Conservation (phyloP, 2,113 vertebrate species). For the Xenopus laevis region DNA sequence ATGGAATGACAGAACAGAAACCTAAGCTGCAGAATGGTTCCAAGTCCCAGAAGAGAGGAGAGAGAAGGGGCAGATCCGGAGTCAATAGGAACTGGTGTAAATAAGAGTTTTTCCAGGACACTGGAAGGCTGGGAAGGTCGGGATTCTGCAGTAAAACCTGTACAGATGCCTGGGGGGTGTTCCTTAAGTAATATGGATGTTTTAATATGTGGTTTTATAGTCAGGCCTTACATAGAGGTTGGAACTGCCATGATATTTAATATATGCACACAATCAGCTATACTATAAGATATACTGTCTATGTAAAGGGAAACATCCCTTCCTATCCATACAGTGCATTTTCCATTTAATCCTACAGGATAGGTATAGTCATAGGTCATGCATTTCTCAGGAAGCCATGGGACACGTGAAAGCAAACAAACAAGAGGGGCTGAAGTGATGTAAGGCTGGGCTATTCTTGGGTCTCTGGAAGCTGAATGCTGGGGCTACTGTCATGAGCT, state of each 20-base stretch:
- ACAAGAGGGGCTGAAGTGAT: neutral
- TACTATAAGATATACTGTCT: too few relatives aligned
- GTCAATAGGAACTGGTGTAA: slow-evolving; percentile 9
- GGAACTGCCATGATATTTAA: too few relatives aligned
- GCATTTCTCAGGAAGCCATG: slow-evolving; percentile 6
- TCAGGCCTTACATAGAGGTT: too few relatives aligned
- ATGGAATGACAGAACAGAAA: slow-evolving; percentile 7
- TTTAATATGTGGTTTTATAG: too few relatives aligned
- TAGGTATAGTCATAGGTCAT: neutral
- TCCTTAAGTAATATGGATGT: neutral
- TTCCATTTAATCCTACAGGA: too few relatives aligned
- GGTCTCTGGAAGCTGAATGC: neutral
- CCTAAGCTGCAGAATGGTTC: neutral
- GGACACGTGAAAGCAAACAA: neutral
- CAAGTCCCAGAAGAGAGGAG: neutral
- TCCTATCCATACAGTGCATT: too few relatives aligned
- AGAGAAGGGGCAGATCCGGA: neutral
- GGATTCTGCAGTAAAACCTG: neutral
- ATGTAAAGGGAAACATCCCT: too few relatives aligned
- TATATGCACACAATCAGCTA: too few relatives aligned
- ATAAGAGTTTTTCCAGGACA: slow-evolving; percentile 9
- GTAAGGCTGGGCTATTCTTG: slow-evolving; percentile 4
- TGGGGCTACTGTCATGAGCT: neutral
- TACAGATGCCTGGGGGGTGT: neutral
- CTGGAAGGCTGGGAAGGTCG: neutral